A percentile compares a stretch with the other conserved stretches of the same genome.
phyloP scores from a whole-genome alignment of 2,888 invertebrate genomes.

The Strigamia transsilvanica region DNA sequence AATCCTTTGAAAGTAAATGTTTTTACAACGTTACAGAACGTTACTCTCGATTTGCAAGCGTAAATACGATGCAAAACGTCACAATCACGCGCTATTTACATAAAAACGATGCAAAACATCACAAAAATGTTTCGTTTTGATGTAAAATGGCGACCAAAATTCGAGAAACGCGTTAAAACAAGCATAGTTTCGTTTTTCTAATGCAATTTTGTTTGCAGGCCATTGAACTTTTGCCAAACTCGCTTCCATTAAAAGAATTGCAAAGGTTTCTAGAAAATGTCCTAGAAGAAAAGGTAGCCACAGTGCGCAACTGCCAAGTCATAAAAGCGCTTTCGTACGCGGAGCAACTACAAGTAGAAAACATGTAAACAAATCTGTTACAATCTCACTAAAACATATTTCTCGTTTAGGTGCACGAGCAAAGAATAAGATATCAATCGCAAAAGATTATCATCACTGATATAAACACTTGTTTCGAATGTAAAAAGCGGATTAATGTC shows the following conservation, averaged over 20 bases:
- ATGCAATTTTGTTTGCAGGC: conserved; percentile 67
- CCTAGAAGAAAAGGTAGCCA: conserved; percentile 79
- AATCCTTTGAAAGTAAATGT: conserved; percentile 76
- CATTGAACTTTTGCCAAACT: conserved; percentile 80
- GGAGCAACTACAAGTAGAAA: conserved; percentile 78
- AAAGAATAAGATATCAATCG: conserved; percentile 81
- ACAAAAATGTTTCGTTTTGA: too few relatives aligned
- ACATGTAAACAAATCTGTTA: too few relatives aligned
- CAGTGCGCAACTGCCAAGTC: conserved; percentile 78
- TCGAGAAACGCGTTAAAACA: too few relatives aligned
- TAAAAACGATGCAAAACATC: too few relatives aligned
- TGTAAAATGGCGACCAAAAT: too few relatives aligned
- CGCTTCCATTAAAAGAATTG: conserved; percentile 78
- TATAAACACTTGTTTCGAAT: conserved; percentile 86
- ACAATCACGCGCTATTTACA: too few relatives aligned
- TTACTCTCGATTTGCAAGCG: too few relatives aligned
- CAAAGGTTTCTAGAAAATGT: conserved; percentile 72
- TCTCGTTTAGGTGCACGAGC: conserved; percentile 73
- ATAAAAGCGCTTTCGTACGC: conserved; percentile 84
- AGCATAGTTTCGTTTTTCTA: too few relatives aligned
- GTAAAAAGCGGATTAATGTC: conserved; percentile 91
- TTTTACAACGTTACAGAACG: too few relatives aligned
- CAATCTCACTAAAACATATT: too few relatives aligned
- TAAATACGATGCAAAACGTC: too few relatives aligned
- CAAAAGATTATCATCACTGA: conserved; percentile 86